A percentile compares a stretch with the other conserved stretches of the same genome.
Evolutionary conservation across 2,113 vertebrate species (phyloP).

Genomic region (Tamias sibiricus): DNA sequence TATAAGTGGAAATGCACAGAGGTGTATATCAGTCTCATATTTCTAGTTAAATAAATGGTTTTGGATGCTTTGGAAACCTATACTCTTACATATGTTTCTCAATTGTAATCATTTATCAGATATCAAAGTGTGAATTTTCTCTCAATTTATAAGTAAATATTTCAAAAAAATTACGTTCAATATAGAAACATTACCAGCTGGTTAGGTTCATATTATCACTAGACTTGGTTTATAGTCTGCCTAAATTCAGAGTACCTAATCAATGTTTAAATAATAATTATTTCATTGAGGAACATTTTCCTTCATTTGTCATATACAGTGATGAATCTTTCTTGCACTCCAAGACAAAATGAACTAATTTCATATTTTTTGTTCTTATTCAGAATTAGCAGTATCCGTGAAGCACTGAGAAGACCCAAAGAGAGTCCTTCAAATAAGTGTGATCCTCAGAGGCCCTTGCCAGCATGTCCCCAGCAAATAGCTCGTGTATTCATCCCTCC

Average conservation of each 20-base stretch:
- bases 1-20: background rate
- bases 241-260: background rate
- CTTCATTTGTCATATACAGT: background rate
- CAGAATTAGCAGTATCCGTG: background rate
- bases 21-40: background rate
- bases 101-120: background rate
- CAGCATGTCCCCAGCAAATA: constrained; percentile 36
- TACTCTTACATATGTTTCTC: background rate
- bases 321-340: background rate
- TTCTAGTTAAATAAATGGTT: background rate
- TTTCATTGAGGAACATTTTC: background rate
- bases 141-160: background rate
- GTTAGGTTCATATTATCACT: background rate
- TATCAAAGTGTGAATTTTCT: background rate
- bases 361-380: background rate
- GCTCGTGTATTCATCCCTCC: background rate
- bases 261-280: background rate
- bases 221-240: background rate
- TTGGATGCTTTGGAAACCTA: background rate
- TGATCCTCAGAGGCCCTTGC: background rate
- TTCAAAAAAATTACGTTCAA: background rate
- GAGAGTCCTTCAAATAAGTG: background rate
- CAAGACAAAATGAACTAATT: background rate
- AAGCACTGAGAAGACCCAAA: background rate
- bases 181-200: background rate